Evolutionary conservation across 2,888 invertebrate species (phyloP).

Genomic region (Dryococelus australis): DNA sequence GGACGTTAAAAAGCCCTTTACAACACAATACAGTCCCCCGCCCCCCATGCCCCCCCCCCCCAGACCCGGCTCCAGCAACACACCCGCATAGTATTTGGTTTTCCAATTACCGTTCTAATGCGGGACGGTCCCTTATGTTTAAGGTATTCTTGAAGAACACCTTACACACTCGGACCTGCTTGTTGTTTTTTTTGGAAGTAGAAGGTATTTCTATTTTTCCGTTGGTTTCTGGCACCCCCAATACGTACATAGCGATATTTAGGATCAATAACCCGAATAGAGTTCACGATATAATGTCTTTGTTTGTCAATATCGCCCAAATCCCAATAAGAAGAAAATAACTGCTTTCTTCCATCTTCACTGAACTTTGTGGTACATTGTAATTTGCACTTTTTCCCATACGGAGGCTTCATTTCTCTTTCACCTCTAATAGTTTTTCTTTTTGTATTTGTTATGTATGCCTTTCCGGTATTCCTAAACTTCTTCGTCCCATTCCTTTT

Average conservation of each 20-base stretch:
- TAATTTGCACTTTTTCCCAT: not conserved
- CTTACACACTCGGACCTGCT: conserved; percentile 4
- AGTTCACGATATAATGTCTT: not conserved
- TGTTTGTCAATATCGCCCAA: not conserved
- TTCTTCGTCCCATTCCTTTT: not conserved
- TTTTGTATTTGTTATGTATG: not conserved
- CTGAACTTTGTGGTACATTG: not conserved
- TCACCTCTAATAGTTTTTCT: not conserved
- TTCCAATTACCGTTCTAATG: not conserved
- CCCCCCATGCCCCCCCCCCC: not conserved
- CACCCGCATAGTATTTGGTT: not conserved
- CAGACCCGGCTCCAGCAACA: too few species aligned
- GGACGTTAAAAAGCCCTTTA: too few species aligned
- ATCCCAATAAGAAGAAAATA: not conserved
- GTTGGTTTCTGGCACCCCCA: not conserved
- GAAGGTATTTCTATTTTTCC: not conserved
- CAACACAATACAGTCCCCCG: not conserved
- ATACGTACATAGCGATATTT: not conserved
- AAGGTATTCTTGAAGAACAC: not conserved
- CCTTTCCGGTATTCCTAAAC: not conserved
- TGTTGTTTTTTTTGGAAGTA: not conserved
- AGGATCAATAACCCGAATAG: not conserved
- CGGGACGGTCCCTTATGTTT: not conserved
- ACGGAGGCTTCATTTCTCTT: not conserved
- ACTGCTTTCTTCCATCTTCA: too few species aligned